Evolutionary conservation across 2,888 invertebrate genomes (phyloP), one percentile per base, ranked within the genome.

Genomic region (Ornithoptera priamus): DNA sequence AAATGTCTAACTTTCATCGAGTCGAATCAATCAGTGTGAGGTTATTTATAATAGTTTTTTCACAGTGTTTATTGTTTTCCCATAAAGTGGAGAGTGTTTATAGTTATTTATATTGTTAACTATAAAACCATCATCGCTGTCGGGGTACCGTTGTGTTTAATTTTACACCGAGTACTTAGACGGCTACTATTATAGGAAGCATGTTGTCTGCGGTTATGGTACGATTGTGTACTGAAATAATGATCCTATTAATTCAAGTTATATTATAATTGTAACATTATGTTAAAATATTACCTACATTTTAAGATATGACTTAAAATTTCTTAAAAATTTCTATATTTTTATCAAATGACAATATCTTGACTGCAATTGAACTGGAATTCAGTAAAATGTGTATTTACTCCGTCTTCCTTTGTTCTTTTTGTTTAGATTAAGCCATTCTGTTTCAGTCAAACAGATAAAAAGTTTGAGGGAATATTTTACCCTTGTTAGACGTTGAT

Each of bases 111-210:
- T 22, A 66, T 69, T 69, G 69, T 66, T 65, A 50, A 53, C 53
- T 59, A 70, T 70, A 70, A 70, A 70, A 63, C 67, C 30, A 63
- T 63, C 63, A 63, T 53, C 57, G 20, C 67, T 56, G 61, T 56
- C 60, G 15, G 64, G 6, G 42, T 53, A 64, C 53, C 50, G 68
- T 63, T 67, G 66, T 17, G 65, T 70, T 66, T 63, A 56, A 67
- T 67, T 67, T 67, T 70, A 63, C 22, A 60, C 22, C 42, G 66
- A 39, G 53, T 50, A n/a, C 24, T 68, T 58, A 63, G 46, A 24
- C 30, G n/a, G 12, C 2, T 50, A 50, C 57, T 30, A 65, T 62
- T 62, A 57, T 17, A 46, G 24, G 57, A 62, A 20, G 50, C 20
- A 5, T 12, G 50, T 63, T 42, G 56, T 57, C 24, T 20, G 57